Conservation (phyloP, 2,797 vertebrate genomes). For the Sebastes trivittatus region DNA sequence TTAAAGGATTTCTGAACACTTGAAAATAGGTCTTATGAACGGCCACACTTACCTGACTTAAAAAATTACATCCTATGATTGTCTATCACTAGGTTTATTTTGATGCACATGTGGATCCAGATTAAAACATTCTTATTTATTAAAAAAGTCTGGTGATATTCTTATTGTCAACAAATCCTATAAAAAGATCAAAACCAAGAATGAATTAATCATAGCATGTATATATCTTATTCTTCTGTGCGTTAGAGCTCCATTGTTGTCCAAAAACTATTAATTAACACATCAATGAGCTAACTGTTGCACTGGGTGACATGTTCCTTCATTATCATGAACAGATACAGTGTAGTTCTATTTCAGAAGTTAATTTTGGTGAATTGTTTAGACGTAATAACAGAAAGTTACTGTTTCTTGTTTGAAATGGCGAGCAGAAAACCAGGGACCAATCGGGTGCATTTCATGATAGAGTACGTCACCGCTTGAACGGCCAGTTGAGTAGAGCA, state of each 20-base stretch:
- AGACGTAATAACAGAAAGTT: too few species aligned
- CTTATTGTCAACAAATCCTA: neutral
- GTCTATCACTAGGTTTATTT: neutral
- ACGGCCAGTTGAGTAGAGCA: too few species aligned
- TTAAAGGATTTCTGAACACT: neutral
- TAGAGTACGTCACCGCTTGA: too few species aligned
- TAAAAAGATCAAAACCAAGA: neutral
- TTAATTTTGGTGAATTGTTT: too few species aligned
- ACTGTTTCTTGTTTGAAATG: too few species aligned
- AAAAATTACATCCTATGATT: neutral
- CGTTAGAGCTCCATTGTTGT: neutral
- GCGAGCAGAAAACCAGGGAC: too few species aligned
- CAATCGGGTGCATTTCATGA: too few species aligned
- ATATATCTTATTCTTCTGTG: neutral
- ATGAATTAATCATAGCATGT: neutral
- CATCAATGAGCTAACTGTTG: neutral
- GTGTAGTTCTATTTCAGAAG: neutral
- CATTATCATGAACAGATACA: neutral
- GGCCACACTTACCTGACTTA: neutral
- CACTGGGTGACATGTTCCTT: neutral
- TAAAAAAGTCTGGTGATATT: neutral
- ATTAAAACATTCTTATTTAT: too few species aligned
- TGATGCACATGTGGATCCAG: too few species aligned
- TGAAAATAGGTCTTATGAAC: neutral
- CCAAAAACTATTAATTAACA: neutral